Evolutionary conservation across 2,113 vertebrate genomes (phyloP).

Genomic region (Crotalus horridus): DNA sequence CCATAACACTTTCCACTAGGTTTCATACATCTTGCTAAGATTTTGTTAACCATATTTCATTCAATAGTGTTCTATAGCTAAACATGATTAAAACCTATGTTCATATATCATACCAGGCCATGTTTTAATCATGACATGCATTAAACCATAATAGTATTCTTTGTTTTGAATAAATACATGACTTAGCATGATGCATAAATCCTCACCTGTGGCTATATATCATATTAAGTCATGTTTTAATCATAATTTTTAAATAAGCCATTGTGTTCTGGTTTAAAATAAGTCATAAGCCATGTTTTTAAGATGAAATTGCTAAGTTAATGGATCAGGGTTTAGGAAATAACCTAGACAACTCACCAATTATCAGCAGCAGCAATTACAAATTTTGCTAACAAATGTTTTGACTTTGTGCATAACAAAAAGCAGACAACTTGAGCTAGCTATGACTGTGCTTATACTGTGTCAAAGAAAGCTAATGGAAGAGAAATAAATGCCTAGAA

Average conservation of each 20-base stretch:
- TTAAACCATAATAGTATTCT: background rate
- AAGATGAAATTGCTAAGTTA: background rate
- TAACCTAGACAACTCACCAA: background rate
- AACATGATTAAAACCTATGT: background rate
- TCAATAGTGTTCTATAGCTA: background rate
- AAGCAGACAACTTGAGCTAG: background rate
- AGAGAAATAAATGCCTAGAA: background rate
- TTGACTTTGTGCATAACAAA: background rate
- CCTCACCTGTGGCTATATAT: background rate
- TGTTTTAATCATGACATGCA: background rate
- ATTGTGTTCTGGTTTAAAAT: background rate
- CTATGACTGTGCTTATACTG: background rate
- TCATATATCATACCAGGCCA: background rate
- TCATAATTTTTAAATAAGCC: background rate
- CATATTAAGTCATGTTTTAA: background rate
- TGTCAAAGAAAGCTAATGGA: too few relatives aligned
- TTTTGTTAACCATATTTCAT: background rate
- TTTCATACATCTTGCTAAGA: background rate
- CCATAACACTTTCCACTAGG: background rate
- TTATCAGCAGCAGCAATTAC: background rate
- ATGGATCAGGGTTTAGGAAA: background rate
- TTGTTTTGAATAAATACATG: background rate
- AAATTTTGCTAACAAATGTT: background rate
- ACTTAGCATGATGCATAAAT: background rate
- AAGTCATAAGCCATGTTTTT: background rate